phyloP scores from a whole-genome alignment of 2,797 vertebrate species.

The Ptychobarbus kaznakovi region DNA sequence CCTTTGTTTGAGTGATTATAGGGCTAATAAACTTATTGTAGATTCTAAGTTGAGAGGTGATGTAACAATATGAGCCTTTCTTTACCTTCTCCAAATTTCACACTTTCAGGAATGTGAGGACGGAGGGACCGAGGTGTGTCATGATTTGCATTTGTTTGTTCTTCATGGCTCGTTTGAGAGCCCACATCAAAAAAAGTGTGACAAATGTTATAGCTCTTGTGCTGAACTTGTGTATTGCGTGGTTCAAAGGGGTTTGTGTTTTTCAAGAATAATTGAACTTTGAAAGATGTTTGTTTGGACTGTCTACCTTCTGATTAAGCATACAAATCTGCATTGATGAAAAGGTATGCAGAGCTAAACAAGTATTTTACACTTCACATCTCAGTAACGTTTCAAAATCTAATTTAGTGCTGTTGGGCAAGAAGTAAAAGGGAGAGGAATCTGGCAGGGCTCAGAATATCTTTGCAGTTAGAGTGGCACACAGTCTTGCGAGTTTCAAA shows the following conservation, averaged over 20 bases:
- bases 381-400: conserved; percentile 29
- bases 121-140: conserved; percentile 2
- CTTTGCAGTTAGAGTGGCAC: conserved; percentile 76
- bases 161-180: conserved; percentile 42
- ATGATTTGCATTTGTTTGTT: conserved; percentile 65
- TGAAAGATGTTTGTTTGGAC: conserved; percentile 24
- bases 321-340: background rate
- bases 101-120: conserved; percentile 40
- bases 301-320: background rate
- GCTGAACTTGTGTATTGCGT: conserved; percentile 67
- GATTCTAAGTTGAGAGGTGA: background rate
- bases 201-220: conserved; percentile 42
- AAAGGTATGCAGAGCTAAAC: background rate
- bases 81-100: conserved; percentile 28
- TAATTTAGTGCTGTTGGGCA: conserved; percentile 68
- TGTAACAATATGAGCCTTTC: background rate
- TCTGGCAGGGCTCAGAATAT: conserved; percentile 79
- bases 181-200: conserved; percentile 20
- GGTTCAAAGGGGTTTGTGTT: conserved; percentile 71
- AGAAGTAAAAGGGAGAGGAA: conserved; percentile 39
- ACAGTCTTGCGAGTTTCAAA: conserved; percentile 77
- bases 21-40: conserved; percentile 18
- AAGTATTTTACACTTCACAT: conserved; percentile 7
- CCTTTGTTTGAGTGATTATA: conserved; percentile 19
- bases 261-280: conserved; percentile 39